Conservation (phyloP, 2,113 vertebrate species). For the Protobothrops flavoviridis region DNA sequence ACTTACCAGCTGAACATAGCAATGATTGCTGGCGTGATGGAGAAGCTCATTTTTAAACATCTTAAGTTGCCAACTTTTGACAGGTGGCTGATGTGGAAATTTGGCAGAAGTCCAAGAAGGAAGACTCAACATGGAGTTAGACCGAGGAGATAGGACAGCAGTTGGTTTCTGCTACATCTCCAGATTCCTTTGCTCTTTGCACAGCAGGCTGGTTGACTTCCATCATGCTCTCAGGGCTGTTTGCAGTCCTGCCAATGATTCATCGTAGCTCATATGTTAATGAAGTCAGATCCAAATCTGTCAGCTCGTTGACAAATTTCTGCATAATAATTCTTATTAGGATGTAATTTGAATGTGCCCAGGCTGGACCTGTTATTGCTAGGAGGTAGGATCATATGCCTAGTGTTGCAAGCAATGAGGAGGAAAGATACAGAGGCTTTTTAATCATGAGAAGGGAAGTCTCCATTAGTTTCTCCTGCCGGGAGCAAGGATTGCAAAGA, state of each 20-base stretch:
- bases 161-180: neutral
- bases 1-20: neutral
- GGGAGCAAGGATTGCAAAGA: neutral
- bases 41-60: neutral
- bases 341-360: neutral
- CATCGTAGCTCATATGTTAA: neutral
- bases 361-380: neutral
- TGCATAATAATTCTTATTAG: neutral
- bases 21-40: neutral
- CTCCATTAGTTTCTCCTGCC: accelerated
- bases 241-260: neutral
- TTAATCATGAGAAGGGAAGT: neutral
- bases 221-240: neutral
- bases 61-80: neutral
- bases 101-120: neutral
- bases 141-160: neutral
- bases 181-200: neutral
- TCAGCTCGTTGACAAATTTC: neutral
- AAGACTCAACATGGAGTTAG: neutral
- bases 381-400: accelerated
- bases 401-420: neutral
- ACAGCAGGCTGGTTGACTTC: neutral
- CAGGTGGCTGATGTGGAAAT: neutral
- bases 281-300: neutral
- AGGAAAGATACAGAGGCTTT: neutral